Evolutionary conservation across 2,888 invertebrate species (phyloP).

Genomic region (Drosophila kuntzei): DNA sequence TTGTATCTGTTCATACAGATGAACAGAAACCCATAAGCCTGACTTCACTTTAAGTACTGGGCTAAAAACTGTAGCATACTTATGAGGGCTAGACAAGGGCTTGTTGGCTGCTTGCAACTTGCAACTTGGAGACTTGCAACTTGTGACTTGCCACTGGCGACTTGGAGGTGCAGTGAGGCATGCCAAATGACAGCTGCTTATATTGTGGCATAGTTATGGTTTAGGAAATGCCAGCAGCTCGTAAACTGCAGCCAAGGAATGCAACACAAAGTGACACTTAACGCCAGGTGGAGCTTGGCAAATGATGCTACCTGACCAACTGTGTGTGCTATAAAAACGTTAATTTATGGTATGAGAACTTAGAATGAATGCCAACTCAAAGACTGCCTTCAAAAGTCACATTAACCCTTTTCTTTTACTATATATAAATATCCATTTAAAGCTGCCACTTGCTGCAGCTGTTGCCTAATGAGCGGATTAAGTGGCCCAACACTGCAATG

Average conservation of each 20-base stretch:
- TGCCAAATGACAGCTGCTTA: constrained; percentile 71
- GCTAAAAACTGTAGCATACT: constrained; percentile 53
- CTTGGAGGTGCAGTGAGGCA: constrained; percentile 59
- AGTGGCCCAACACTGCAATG: constrained; percentile 48
- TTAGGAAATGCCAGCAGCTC: constrained; percentile 57
- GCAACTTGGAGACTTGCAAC: constrained; percentile 27
- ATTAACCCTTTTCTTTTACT: constrained; percentile 59
- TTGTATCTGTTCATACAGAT: no score
- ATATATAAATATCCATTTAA: constrained; percentile 67
- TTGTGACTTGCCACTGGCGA: constrained; percentile 23
- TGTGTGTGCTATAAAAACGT: constrained; percentile 36
- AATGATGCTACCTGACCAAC: constrained; percentile 24
- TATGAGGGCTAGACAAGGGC: constrained; percentile 48
- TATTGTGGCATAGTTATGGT: constrained; percentile 36
- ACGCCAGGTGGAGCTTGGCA: constrained; percentile 7
- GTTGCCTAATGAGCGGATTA: constrained; percentile 77
- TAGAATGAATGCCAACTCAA: constrained; percentile 3
- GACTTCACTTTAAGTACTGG: not conserved
- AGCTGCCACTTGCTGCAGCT: constrained; percentile 67
- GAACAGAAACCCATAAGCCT: not conserved
- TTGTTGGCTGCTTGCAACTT: constrained; percentile 21
- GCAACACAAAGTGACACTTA: constrained; percentile 62
- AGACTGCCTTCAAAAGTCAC: constrained; percentile 41
- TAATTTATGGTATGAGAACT: constrained; percentile 50
- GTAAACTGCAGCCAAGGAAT: constrained; percentile 55